Evolutionary conservation across 2,888 invertebrate species (phyloP).

Genomic region (Tipula helvola): DNA sequence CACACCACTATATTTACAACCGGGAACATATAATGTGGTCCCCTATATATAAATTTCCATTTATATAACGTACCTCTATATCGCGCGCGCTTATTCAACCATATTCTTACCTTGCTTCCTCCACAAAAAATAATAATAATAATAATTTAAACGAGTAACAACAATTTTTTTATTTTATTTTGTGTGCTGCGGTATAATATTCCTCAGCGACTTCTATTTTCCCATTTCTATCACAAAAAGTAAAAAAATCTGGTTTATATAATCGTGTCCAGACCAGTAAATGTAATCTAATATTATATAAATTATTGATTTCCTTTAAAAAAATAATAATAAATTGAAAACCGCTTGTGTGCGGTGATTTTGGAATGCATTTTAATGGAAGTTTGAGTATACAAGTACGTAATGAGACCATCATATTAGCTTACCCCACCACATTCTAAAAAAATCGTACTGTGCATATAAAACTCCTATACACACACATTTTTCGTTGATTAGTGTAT

Average conservation of each 20-base stretch:
- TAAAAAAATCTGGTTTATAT: neutral
- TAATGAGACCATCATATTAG: neutral
- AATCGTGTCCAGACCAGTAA: conserved; percentile 4
- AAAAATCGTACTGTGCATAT: neutral
- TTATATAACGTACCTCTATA: neutral
- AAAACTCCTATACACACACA: neutral
- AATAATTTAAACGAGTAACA: neutral
- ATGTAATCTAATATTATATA: conserved; percentile 4
- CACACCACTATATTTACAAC: neutral
- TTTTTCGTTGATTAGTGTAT: neutral
- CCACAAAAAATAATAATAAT: neutral
- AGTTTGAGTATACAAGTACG: neutral
- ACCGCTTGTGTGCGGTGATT: neutral
- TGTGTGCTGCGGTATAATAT: neutral
- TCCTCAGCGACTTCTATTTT: neutral
- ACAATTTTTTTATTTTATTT: neutral
- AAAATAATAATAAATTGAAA: neutral
- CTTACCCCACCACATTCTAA: neutral
- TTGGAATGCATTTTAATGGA: neutral
- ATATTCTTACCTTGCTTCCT: neutral
- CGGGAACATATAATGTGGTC: neutral
- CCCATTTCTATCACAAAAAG: neutral
- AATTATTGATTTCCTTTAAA: neutral
- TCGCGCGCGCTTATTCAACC: neutral
- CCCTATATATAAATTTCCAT: neutral